Evolutionary conservation across 2,888 invertebrate genomes (phyloP), one percentile per base, ranked within the genome.

Genomic region (Malthinus seriepunctatus): DNA sequence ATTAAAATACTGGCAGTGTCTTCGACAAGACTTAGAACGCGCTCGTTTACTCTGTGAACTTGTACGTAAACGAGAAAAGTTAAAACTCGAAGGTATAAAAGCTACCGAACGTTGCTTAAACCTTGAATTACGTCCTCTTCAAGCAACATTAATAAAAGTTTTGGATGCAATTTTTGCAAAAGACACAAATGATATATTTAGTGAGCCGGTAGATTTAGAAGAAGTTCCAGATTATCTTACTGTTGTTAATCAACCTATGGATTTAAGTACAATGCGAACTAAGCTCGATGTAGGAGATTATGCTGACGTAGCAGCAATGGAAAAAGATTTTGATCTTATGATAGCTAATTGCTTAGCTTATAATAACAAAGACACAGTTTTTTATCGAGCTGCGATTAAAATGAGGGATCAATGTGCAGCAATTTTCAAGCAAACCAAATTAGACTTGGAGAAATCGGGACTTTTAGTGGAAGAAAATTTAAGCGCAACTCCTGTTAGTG

Each of bases 321-420:
- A 95, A 73, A 82, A 82, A 0, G 98, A 99, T 80, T 97, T 98
- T 76, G 87, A 90, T 71, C 83, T 97, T n/a, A 97, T 99, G 91
- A 92, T 97, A 56, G 87, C 88, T 65, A 99, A 99, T 79, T 99
- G 98, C 74, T 83, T 95, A 70, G 90, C 90, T 0, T 99, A 98
- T 77, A 99, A 99, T 77, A 90, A 92, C 65, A 93, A 93, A 74
- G 96, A 97, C 69, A 97, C 97, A 0, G 90, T 96, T 55, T 97
- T 95, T 78, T 97, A 96, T 78, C 82, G 84, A 52, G 91, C 95
- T 1, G 97, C 92, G 0, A 81, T 92, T 1, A 90, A 91, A 72
- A 90, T 97, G 88, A 86, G 93, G 35, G 96, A 96, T 68, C 93
- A 93, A 79, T 95, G 95, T 58, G 84, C 86, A 14, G 83, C 86